Base-by-base conservation (phyloP, 2,113 vertebrate genomes). In the Sylvia atricapilla region DNA sequence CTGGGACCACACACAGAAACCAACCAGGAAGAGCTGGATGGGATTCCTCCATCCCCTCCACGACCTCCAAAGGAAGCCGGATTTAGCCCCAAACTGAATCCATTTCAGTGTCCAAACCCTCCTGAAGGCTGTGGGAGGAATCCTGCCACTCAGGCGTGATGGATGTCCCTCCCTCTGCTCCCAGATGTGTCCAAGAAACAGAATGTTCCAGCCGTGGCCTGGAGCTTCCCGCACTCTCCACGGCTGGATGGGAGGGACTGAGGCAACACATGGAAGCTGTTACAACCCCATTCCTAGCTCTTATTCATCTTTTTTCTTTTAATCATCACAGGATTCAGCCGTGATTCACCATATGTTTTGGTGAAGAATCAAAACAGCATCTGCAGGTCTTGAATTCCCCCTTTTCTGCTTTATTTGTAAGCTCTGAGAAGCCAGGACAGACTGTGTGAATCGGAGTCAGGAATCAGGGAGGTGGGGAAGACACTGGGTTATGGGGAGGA, bases 201-300 rank as follows among this genome's bases (percentile, higher is more conserved):
- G 86, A 95, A 95, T 94, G 96, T 96, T 96, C 96, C 52, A 77
- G 76, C 83, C 90, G 56, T 33, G 76, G 94, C 92, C 93, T 81
- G 92, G 47, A 96, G 95, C 87, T 88, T 52, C 82, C 93, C 0
- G 10, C 76, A 33, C 89, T 93, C 94, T 81, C 11, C 0, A 93
- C 74, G 84, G 47, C 85, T 94, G 83, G 56, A 94, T 83, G 94
- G 93, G 93, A 96, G 85, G 84, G 86, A 93, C 79, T 16, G 69
- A 84, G 76, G 85, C 69, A 95, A 97, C 96, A 97, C 96, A 94
- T 97, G 96, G 95, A 96, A 96, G 93, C 69, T 87, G 95, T 96
- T 96, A 95, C 69, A 78, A 35, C 46, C 83, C 92, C 0, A 0
- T 43, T 88, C 88, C 90, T 70, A 31, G 63, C 66, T 68, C 52